Percentiles rank a stretch among this genome's conserved stretches.
These are phyloP conservation scores for Chrysolina americana DNA, from an alignment of 2,888 invertebrate species.

Conservation along the genomic window DNA sequence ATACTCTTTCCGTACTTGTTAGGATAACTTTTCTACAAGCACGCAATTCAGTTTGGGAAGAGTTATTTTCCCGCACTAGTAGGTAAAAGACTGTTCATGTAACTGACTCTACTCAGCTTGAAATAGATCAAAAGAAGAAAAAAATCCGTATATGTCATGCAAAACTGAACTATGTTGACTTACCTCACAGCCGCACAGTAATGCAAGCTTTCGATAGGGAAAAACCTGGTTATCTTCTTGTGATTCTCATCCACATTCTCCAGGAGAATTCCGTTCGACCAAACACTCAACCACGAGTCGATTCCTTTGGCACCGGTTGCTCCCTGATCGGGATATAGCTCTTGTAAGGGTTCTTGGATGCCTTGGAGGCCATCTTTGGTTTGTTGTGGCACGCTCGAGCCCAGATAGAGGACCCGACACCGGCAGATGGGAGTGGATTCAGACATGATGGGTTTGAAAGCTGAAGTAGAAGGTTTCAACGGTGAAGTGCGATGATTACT, in stretches of 20 bases:
- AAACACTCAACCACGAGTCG: slow-evolving; percentile 96
- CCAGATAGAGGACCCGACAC: slow-evolving; percentile 96
- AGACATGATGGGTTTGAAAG: slow-evolving; percentile 68
- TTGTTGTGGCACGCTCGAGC: slow-evolving; percentile 96
- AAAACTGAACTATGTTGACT: slow-evolving; percentile 62
- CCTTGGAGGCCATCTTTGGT: slow-evolving; percentile 98
- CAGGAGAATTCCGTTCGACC: slow-evolving; percentile 94
- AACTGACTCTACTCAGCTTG: too few species aligned
- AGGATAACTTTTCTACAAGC: too few species aligned
- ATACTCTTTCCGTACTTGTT: too few species aligned
- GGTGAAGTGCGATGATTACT: slow-evolving; percentile 7
- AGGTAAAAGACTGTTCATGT: too few species aligned
- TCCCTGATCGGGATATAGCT: slow-evolving; percentile 95
- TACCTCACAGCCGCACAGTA: slow-evolving; percentile 96
- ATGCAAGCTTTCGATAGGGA: slow-evolving; percentile 94
- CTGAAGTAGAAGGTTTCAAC: background rate
- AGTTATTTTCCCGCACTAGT: too few species aligned
- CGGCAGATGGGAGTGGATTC: slow-evolving; percentile 96
- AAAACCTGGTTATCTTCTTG: slow-evolving; percentile 94
- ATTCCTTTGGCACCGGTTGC: slow-evolving; percentile 90
- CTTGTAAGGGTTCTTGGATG: slow-evolving; percentile 96
- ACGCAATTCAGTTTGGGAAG: too few species aligned
- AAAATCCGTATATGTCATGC: too few species aligned
- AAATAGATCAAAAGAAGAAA: too few species aligned
- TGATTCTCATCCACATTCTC: slow-evolving; percentile 98